These are phyloP conservation scores for Hypercompe scribonia DNA, from an alignment of 2,888 invertebrate species.

Conservation along the genomic window DNA sequence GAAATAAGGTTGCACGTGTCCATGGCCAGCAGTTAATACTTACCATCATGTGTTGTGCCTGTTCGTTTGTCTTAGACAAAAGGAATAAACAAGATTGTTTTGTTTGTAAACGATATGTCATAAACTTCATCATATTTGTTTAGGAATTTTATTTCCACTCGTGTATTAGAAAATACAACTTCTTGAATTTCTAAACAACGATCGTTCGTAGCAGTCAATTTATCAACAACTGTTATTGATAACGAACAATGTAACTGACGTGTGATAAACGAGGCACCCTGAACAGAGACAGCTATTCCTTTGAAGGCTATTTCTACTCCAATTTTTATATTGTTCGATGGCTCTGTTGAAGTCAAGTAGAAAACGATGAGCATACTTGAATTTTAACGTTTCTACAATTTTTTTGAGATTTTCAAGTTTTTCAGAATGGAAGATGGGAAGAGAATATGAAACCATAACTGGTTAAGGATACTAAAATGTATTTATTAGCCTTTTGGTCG, in stretches of 20 bases:
- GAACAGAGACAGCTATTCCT: background rate
- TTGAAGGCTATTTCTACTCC: background rate
- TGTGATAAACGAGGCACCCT: background rate
- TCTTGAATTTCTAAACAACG: background rate
- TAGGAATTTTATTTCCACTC: background rate
- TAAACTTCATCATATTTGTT: background rate
- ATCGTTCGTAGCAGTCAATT: background rate
- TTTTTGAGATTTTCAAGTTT: too few species aligned
- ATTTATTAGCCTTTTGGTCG: too few species aligned
- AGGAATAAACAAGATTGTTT: too few species aligned
- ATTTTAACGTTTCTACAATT: too few species aligned
- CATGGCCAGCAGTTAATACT: too few species aligned
- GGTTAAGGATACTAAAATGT: too few species aligned
- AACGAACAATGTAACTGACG: background rate
- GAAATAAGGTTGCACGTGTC: too few species aligned
- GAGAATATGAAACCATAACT: too few species aligned
- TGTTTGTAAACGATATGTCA: background rate
- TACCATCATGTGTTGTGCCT: too few species aligned
- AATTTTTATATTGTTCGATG: background rate
- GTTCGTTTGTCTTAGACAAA: too few species aligned
- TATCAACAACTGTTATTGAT: conserved; percentile 1
- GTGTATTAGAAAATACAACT: background rate
- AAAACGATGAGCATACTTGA: background rate
- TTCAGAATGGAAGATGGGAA: too few species aligned
- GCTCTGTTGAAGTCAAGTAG: background rate